Conservation (phyloP, 2,797 vertebrate species). For the Pseudomugil tenellus region DNA sequence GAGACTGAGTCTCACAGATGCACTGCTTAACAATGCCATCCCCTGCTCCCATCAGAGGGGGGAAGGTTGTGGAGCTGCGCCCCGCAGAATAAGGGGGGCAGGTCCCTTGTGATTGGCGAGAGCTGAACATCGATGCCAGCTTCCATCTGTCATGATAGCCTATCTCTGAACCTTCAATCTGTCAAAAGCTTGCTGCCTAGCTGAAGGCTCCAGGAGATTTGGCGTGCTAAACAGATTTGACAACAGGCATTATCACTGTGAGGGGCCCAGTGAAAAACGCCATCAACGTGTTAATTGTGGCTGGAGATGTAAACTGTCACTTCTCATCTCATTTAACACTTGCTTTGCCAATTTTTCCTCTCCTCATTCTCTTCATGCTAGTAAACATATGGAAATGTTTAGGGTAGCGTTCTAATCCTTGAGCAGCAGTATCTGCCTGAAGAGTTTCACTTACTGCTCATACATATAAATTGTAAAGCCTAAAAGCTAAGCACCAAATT, state of each 20-base stretch:
- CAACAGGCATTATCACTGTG: slow-evolving; percentile 99
- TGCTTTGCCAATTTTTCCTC: slow-evolving; percentile 85
- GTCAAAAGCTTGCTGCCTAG: slow-evolving; percentile 99
- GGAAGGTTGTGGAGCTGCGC: slow-evolving; percentile 95
- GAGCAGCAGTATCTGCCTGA: slow-evolving; percentile 41
- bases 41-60: slow-evolving; percentile 98
- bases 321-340: slow-evolving; percentile 98
- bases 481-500: not conserved
- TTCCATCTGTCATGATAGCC: slow-evolving; percentile 99
- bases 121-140: slow-evolving; percentile 99
- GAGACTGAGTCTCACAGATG: slow-evolving; percentile 99
- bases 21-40: slow-evolving; percentile 99
- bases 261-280: slow-evolving; percentile 91
- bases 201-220: slow-evolving; percentile 99
- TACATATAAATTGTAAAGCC: not conserved
- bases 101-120: slow-evolving; percentile 99
- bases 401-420: slow-evolving; percentile 62
- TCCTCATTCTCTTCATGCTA: slow-evolving; percentile 86
- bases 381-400: slow-evolving; percentile 86
- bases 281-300: slow-evolving; percentile 99
- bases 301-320: slow-evolving; percentile 99
- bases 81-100: slow-evolving; percentile 99
- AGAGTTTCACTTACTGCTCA: slow-evolving; percentile 27
- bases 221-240: slow-evolving; percentile 99
- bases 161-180: slow-evolving; percentile 99